Base-by-base conservation (phyloP, 2,888 invertebrate genomes). In the Metellina segmentata region DNA sequence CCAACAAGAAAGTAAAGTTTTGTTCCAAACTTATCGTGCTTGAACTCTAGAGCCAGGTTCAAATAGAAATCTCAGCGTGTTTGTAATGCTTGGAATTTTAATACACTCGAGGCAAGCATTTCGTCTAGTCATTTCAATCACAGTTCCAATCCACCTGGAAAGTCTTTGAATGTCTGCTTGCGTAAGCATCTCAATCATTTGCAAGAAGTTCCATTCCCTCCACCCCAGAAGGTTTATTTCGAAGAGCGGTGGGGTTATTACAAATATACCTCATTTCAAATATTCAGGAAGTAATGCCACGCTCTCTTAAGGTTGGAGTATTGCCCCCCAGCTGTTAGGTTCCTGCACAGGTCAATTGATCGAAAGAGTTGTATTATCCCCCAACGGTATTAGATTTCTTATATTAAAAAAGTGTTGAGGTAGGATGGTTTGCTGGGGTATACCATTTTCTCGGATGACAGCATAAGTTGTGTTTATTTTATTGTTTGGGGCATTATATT, bases 261-360 rank as follows among this genome's bases (percentile, higher is more conserved):
- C 74, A n/a, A 85, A 85, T 75, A 51, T 11, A 53, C 53, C 53
- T 85, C 85, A 74, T 83, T 90, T 89, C 70, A 69, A 91, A 88
- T 74, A 82, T 88, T 91, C 77, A 89, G 85, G 61, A 87, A 86
- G 83, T 77, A 61, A 83, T 81, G 85, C 20, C 52, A 51, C 53
- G 78, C 75, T 69, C 13, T 90, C 16, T 74, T 52, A 72, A 34
- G 61, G 71, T 34, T 34, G 49, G 61, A 13, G 11, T 77, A 51
- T 90, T 72, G 51, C 51, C 20, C 71, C n/a, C 71, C 71, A n/a
- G 51, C 70, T 61, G 16, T 69, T 4, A 11, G 49, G 72, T 51
- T 69, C 72, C 72, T 71, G 19, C 49, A 49, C 61, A 34, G 78
- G 69, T 85, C 19, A 83, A 20, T 20, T 83, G 71, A 74, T 19